phyloP scores from a whole-genome alignment of 2,797 vertebrate species.

The Muraenolepis orangiensis region DNA sequence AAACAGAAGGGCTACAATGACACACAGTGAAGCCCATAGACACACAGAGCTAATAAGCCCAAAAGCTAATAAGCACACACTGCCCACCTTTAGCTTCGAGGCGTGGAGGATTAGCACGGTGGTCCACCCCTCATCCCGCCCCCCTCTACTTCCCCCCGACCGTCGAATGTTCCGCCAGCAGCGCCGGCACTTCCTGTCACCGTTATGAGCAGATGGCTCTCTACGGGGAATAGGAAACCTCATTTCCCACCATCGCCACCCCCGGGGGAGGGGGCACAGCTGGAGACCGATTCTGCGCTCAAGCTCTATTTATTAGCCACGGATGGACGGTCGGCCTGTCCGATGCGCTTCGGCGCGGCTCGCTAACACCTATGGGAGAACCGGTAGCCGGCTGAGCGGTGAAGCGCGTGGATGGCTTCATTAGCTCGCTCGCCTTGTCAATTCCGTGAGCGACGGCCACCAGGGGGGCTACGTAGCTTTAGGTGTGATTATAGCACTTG shows the following conservation, averaged over 20 bases:
- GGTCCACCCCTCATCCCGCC: background rate
- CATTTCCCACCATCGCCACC: conserved; percentile 55
- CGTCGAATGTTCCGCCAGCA: background rate
- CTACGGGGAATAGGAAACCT: conserved; percentile 39
- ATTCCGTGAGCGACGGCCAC: background rate
- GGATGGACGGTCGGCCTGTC: conserved; percentile 24
- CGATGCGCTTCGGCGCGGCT: conserved; percentile 10
- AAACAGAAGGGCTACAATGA: too few relatives aligned
- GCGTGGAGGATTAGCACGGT: too few relatives aligned
- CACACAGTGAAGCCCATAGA: too few relatives aligned
- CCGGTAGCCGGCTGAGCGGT: background rate
- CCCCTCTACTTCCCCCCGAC: too few relatives aligned
- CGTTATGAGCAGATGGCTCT: conserved; percentile 47
- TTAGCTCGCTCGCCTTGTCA: background rate
- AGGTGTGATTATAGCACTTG: background rate
- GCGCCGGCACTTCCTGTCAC: too few relatives aligned
- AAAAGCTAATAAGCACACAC: too few relatives aligned
- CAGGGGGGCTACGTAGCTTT: background rate
- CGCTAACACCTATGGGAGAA: background rate
- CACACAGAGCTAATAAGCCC: too few relatives aligned
- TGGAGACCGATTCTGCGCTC: conserved; percentile 34
- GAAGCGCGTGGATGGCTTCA: background rate
- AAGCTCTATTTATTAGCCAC: conserved; percentile 47
- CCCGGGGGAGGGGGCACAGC: conserved; percentile 48
- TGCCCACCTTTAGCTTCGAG: background rate